A percentile compares a stretch with the other conserved stretches of the same genome.
Conservation (phyloP, 37 sponge, comb jelly and placozoan genomes). For the Corticium candelabrum region DNA sequence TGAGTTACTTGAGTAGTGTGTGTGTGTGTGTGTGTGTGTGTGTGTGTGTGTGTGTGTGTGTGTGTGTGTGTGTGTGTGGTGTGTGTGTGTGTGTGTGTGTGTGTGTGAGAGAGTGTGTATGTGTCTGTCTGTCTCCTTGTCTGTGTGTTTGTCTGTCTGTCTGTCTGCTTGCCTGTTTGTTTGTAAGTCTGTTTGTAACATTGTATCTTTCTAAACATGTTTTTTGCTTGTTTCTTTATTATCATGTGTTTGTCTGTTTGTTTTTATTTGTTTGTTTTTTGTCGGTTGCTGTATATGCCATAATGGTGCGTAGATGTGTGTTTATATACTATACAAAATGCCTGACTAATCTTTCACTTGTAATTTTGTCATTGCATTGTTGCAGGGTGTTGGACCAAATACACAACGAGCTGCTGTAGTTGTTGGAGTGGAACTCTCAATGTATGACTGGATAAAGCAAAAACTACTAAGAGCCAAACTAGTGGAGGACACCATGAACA, state of each 20-base stretch:
- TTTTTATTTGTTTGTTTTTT: too few species aligned
- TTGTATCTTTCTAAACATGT: too few species aligned
- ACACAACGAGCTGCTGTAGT: slow-evolving; percentile 86
- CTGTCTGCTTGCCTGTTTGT: too few species aligned
- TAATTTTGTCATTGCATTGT: not conserved
- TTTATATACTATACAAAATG: not conserved
- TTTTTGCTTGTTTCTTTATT: not conserved
- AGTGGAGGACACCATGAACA: slow-evolving; percentile 24
- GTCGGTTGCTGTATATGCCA: not conserved
- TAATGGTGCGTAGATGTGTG: not conserved
- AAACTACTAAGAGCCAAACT: slow-evolving; percentile 11
- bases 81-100: too few species aligned
- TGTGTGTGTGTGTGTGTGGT: not conserved
- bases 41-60: too few species aligned
- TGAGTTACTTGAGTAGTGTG: slow-evolving; percentile 11
- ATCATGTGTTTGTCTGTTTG: too few species aligned
- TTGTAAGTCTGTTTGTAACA: too few species aligned
- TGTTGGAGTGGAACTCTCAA: slow-evolving; percentile 80
- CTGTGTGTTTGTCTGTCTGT: too few species aligned
- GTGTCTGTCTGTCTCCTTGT: too few species aligned
- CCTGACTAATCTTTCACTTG: not conserved
- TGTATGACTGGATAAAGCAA: slow-evolving; percentile 82
- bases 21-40: slow-evolving; percentile 7
- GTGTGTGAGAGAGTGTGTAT: too few species aligned
- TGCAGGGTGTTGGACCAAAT: slow-evolving; percentile 85